These are phyloP conservation scores for Dicerorhinus sumatrensis DNA, from an alignment of 2,113 vertebrate species.

Conservation along the genomic window DNA sequence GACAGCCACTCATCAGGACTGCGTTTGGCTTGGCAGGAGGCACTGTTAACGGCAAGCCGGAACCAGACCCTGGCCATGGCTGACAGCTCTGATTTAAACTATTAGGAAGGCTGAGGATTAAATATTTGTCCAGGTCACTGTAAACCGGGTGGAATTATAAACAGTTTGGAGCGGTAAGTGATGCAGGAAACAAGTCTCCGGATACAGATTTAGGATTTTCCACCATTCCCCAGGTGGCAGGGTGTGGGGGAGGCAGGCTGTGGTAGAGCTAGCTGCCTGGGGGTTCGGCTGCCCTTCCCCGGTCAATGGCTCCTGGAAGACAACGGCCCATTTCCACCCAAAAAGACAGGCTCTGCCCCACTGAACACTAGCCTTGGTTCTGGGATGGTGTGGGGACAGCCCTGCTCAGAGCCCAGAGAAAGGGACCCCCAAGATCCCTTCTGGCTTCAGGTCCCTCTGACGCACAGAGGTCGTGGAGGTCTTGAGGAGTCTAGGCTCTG, in stretches of 20 bases:
- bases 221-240: slow-evolving; percentile 44
- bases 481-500: not conserved
- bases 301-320: not conserved
- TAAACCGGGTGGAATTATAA: slow-evolving; percentile 72
- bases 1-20: slow-evolving; percentile 72
- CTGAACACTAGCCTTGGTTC: not conserved
- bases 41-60: fast-evolving
- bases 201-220: slow-evolving; percentile 66
- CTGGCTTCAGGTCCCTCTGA: not conserved
- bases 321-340: not conserved
- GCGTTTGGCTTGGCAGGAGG: slow-evolving; percentile 79
- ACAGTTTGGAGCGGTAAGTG: slow-evolving; percentile 57
- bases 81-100: slow-evolving; percentile 77
- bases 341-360: not conserved
- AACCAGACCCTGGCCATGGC: slow-evolving; percentile 73
- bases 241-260: not conserved
- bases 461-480: not conserved
- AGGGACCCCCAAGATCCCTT: not conserved
- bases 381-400: not conserved
- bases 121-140: slow-evolving; percentile 82
- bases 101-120: slow-evolving; percentile 77
- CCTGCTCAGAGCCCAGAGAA: not conserved
- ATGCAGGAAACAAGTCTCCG: slow-evolving; percentile 71
- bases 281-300: not conserved
- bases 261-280: not conserved